Evolutionary conservation across 2,797 vertebrate species (phyloP).

Genomic region (Acridotheres tristis): DNA sequence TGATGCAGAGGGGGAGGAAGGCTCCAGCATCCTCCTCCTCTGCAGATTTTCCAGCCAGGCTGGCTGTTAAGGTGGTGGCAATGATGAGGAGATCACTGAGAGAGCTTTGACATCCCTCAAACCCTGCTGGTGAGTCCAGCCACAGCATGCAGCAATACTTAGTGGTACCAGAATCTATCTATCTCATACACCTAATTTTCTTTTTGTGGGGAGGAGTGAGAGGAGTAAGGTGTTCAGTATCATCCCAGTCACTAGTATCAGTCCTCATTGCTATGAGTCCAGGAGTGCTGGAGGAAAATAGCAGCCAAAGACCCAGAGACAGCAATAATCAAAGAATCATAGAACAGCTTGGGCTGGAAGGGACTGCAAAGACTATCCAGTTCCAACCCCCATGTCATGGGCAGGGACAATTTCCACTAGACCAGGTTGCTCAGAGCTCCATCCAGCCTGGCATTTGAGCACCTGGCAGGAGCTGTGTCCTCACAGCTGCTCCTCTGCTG

Average conservation of each 20-base stretch:
- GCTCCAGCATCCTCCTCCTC: background rate
- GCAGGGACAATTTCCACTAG: background rate
- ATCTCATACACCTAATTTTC: background rate
- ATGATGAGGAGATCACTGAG: background rate
- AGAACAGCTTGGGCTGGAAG: background rate
- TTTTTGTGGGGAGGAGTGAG: background rate
- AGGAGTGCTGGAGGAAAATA: background rate
- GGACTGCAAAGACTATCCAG: background rate
- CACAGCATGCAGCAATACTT: background rate
- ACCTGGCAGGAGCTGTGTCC: background rate
- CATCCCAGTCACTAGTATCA: background rate
- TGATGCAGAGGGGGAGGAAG: background rate
- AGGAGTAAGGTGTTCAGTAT: background rate
- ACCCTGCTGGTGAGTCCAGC: background rate
- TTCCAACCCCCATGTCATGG: background rate
- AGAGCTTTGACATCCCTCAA: background rate
- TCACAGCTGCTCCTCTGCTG: background rate
- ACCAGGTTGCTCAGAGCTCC: background rate
- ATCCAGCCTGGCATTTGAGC: background rate
- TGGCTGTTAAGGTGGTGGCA: fast-evolving
- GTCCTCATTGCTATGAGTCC: background rate
- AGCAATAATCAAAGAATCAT: background rate
- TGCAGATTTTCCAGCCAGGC: background rate
- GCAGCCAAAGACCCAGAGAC: background rate
- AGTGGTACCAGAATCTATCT: background rate